phyloP scores from a whole-genome alignment of 2,888 invertebrate species.

The Andrena flavipes region DNA sequence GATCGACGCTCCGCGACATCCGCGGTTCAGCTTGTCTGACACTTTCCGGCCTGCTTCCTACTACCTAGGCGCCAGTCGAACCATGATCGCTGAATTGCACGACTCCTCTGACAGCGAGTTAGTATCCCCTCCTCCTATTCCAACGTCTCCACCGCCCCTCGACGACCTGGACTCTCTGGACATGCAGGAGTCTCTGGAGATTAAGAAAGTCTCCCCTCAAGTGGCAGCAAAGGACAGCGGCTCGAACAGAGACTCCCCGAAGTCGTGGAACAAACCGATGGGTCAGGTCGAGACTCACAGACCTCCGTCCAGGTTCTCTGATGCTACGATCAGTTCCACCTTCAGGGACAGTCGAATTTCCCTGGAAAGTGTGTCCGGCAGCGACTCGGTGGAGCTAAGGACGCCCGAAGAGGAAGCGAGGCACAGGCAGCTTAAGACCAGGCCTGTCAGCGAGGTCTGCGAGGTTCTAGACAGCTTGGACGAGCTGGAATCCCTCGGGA shows the following conservation, averaged over 20 bases:
- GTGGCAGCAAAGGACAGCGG: slow-evolving; percentile 81
- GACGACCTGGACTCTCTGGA: slow-evolving; percentile 90
- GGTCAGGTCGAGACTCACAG: slow-evolving; percentile 75
- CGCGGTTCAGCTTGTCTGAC: slow-evolving; percentile 94
- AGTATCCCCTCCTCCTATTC: slow-evolving; percentile 92
- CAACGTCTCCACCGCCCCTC: slow-evolving; percentile 90
- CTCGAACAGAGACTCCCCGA: slow-evolving; percentile 72
- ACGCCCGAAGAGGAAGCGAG: slow-evolving; percentile 86
- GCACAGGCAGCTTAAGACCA: slow-evolving; percentile 88
- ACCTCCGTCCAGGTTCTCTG: slow-evolving; percentile 77
- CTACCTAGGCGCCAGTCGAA: slow-evolving; percentile 90
- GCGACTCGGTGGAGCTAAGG: slow-evolving; percentile 87
- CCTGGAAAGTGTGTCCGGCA: slow-evolving; percentile 81
- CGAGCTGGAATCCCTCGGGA: slow-evolving; percentile 88
- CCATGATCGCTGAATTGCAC: slow-evolving; percentile 88
- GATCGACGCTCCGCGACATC: slow-evolving; percentile 89
- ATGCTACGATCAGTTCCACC: slow-evolving; percentile 76
- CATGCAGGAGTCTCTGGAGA: slow-evolving; percentile 78
- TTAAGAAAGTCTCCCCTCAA: slow-evolving; percentile 81
- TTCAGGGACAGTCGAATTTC: slow-evolving; percentile 79
- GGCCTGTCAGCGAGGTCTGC: slow-evolving; percentile 89
- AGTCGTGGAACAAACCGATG: slow-evolving; percentile 76
- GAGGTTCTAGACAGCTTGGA: slow-evolving; percentile 87
- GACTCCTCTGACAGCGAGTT: slow-evolving; percentile 94
- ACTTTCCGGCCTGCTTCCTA: slow-evolving; percentile 95